Percentiles rank a stretch among this genome's conserved stretches.
phyloP scores from a whole-genome alignment of 2,113 vertebrate genomes.

The Istiophorus platypterus region DNA sequence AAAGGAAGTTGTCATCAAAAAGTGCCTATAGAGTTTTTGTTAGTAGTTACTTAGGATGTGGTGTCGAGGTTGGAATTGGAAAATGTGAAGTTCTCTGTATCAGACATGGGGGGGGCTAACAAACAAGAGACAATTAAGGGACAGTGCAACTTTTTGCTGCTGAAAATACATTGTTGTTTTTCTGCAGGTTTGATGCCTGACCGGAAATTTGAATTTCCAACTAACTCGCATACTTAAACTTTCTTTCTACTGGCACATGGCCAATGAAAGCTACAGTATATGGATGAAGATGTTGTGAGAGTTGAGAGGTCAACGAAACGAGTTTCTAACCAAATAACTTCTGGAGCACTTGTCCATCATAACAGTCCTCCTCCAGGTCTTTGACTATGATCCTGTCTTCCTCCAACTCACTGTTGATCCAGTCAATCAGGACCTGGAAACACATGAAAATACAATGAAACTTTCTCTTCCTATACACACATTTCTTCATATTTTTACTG shows the following conservation, averaged over 20 bases:
- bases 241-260: not conserved
- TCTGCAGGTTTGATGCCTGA: not conserved
- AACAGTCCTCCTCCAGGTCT: constrained; percentile 95
- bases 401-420: constrained; percentile 95
- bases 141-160: not conserved
- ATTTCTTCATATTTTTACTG: not conserved
- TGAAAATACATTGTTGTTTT: not conserved
- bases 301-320: not conserved
- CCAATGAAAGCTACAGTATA: too few species aligned
- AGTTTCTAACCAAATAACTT: constrained; percentile 92
- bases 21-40: not conserved
- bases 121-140: not conserved
- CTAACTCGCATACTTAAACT: not conserved
- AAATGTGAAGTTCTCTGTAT: not conserved
- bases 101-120: constrained; percentile 35
- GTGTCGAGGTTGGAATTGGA: not conserved
- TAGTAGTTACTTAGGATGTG: not conserved
- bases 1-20: not conserved
- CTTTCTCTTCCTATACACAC: not conserved
- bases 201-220: not conserved
- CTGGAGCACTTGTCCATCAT: constrained; percentile 97
- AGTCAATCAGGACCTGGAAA: constrained; percentile 93
- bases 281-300: not conserved
- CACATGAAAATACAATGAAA: not conserved
- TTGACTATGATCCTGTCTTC: constrained; percentile 98